Base-by-base conservation (phyloP, 2,888 invertebrate species). In the Lissocephala sabroskyi region DNA sequence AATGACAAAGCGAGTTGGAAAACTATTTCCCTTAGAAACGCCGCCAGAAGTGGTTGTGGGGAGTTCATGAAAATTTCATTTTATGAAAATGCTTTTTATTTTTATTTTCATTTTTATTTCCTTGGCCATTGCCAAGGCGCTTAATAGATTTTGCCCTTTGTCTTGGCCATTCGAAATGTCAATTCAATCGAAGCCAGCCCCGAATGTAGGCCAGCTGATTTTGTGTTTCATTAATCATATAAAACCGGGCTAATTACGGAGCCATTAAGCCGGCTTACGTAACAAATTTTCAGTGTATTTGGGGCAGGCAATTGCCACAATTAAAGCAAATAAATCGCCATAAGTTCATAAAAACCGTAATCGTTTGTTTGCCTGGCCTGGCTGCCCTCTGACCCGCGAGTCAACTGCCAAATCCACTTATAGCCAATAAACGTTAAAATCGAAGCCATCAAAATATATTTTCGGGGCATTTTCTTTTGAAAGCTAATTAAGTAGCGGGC, bases 401-500 rank as follows among this genome's bases (percentile, higher is more conserved):
- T 39, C n/a, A 40, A 33, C 45, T 37, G 45, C 29, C 32, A 26
- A 30, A 41, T 43, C 37, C 49, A 49, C 41, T 43, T 39, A 16
- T 40, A 41, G 55, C 37, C 47, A 52, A 58, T 52, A 49, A 56
- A 36, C 41, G 23, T 29, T 41, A 9, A 52, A 56, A 52, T 59
- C 57, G 59, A 64, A 62, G 54, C 66, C 54, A 64, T 60, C 64
- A 62, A 52, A 65, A 50, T 64, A 59, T 67, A 65, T 66, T 51
- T 54, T 41, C 49, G 40, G 39, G 56, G 55, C 53, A 54, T 65
- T 67, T 71, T 62, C 55, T 65, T 64, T 65, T 62, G 58, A 64
- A 52, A 56, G 68, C 59, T 66, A 68, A 71, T 71, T 71, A 71
- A 71, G 68, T 60, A 52, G 11, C 41, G 50, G 46, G 59, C 55